phyloP scores from a whole-genome alignment of 1,140 invertebrate species.

The Pseudomyrmex sp. region DNA sequence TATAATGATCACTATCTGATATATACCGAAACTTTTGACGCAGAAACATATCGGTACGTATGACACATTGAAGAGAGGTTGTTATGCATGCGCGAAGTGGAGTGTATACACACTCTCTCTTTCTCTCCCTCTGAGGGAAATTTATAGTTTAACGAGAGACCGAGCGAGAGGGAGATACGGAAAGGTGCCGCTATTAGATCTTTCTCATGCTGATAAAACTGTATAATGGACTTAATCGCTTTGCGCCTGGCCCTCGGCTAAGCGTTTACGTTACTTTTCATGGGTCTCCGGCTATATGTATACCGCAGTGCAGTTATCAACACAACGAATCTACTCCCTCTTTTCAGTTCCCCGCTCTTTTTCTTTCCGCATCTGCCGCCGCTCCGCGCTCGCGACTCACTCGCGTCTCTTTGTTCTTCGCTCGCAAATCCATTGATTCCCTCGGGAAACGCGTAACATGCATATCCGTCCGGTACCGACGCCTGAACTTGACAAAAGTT shows the following conservation, averaged over 20 bases:
- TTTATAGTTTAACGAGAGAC: slow-evolving; percentile 60
- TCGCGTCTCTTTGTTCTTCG: slow-evolving; percentile 66
- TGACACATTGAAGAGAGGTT: slow-evolving; percentile 81
- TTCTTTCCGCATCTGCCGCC: slow-evolving; percentile 24
- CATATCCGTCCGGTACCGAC: slow-evolving; percentile 62
- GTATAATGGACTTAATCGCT: slow-evolving; percentile 85
- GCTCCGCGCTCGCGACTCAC: slow-evolving; percentile 35
- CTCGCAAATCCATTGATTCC: slow-evolving; percentile 72
- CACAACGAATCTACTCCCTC: slow-evolving; percentile 69
- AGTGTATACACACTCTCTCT: not conserved
- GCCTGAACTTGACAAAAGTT: slow-evolving; percentile 46
- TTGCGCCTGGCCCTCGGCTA: slow-evolving; percentile 78
- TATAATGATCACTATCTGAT: too few relatives aligned
- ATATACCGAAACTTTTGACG: slow-evolving; percentile 27
- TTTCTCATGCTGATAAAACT: slow-evolving; percentile 85
- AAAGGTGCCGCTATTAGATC: slow-evolving; percentile 81
- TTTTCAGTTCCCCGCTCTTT: slow-evolving; percentile 55
- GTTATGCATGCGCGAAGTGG: slow-evolving; percentile 42
- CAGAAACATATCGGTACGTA: slow-evolving; percentile 73
- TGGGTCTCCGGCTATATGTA: slow-evolving; percentile 75
- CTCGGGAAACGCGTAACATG: slow-evolving; percentile 65
- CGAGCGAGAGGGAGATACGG: slow-evolving; percentile 35
- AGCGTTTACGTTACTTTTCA: slow-evolving; percentile 85
- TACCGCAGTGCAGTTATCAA: slow-evolving; percentile 67
- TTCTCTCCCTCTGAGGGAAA: slow-evolving; percentile 55